phyloP scores from a whole-genome alignment of 2,797 vertebrate genomes.

The Gambusia yucatana region DNA sequence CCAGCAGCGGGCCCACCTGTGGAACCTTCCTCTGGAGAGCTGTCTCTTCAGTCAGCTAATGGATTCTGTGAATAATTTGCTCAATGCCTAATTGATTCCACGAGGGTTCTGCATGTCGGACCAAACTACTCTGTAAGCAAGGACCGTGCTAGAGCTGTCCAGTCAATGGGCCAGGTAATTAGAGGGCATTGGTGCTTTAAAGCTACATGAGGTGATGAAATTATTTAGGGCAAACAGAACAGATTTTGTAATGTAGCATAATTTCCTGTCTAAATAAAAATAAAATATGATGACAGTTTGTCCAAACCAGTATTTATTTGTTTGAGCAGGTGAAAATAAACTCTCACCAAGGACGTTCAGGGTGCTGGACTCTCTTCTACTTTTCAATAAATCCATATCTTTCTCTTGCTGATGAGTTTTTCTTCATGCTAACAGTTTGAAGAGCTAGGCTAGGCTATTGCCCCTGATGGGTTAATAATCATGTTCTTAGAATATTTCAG shows the following conservation, averaged over 20 bases:
- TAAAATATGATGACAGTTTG: neutral
- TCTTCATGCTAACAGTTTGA: neutral
- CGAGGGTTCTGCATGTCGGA: conserved; percentile 29
- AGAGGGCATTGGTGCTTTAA: conserved; percentile 30
- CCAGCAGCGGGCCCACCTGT: conserved; percentile 30
- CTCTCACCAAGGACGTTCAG: neutral
- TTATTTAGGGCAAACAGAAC: conserved; percentile 11
- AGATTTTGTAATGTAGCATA: neutral
- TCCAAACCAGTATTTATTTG: neutral
- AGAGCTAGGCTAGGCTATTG: neutral
- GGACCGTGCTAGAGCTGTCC: conserved; percentile 24
- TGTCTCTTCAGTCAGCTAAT: conserved; percentile 42
- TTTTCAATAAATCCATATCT: neutral
- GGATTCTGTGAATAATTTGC: conserved; percentile 39
- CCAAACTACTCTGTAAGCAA: conserved; percentile 36
- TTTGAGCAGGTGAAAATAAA: neutral
- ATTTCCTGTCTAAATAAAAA: neutral
- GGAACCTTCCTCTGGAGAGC: conserved; percentile 30
- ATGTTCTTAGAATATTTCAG: neutral
- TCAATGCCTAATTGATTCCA: conserved; percentile 51
- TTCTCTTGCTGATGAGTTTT: neutral
- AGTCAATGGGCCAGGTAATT: conserved; percentile 49
- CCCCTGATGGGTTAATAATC: neutral
- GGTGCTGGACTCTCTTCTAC: neutral
- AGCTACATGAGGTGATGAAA: conserved; percentile 18